Evolutionary conservation across 2,888 invertebrate species (phyloP), one percentile per base, ranked within the genome.

Genomic region (Drosophila nr. medialis): DNA sequence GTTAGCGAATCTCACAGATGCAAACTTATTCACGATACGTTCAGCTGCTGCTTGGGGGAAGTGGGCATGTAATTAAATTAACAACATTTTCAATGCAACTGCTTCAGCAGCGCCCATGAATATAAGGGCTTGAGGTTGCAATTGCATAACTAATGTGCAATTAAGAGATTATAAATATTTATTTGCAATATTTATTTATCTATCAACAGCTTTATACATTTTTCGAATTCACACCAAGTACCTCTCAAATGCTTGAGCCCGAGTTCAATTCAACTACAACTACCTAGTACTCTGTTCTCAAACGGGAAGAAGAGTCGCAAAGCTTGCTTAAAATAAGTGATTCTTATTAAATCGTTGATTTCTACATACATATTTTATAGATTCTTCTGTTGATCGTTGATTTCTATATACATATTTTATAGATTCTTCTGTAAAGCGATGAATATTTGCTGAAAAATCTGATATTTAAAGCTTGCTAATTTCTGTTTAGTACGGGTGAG

Each of bases 1-100:
- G 69, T 62, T 83, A 55, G 68, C 77, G 73, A 80, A 75, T 80
- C 73, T 77, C 66, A 69, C 49, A 73, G 51, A 65, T 70, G 54
- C 63, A 61, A 58, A 77, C 45, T 60, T 68, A 72, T 64, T 54
- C 68, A 64, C 11, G 77, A 64, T 68, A 66, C 42, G 15, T 24
- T 36, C 18, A 30, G 53, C 27, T 38, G 27, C 27, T 27, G 54
- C 7, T 36, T 34, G 40, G 70, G 21, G 13, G 21, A 27, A n/a
- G 32, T 27, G 18, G n/a, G 15, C 32, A 11, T 29, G 36, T 32
- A 38, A 64, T 63, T 66, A 45, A 54, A 66, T n/a, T 32, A 66
- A 49, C 51, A 38, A 62, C 40, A 29, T 40, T 40, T 56, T 56
- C 29, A 29, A 49, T 49, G 49, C 21, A 49, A 18, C 49, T 29